Percentiles rank a stretch among this genome's conserved stretches.
These are phyloP conservation scores for Tortricodes alternella DNA, from an alignment of 2,888 invertebrate genomes.

Conservation along the genomic window DNA sequence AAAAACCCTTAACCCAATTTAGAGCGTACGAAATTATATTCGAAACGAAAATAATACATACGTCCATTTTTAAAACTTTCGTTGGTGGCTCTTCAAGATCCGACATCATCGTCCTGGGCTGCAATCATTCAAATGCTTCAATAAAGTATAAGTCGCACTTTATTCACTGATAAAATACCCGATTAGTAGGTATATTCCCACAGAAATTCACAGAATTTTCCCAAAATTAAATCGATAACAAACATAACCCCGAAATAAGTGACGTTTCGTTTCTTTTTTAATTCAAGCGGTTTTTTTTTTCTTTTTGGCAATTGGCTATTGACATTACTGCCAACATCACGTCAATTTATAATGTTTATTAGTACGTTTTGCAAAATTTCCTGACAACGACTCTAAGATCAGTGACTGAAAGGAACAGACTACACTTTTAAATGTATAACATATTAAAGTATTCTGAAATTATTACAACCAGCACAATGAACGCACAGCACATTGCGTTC, in stretches of 20 bases:
- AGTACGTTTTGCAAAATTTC: no score
- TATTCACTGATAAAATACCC: background rate
- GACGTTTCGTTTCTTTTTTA: conserved; percentile 8
- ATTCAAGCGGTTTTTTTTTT: background rate
- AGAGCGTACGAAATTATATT: no score
- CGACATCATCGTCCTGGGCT: conserved; percentile 45
- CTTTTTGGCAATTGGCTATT: background rate
- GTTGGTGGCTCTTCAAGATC: conserved; percentile 60
- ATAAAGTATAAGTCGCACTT: background rate
- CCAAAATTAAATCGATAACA: conserved; percentile 26
- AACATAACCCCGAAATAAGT: conserved; percentile 23
- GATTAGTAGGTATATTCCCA: background rate
- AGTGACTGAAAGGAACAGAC: no score
- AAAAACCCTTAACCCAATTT: no score
- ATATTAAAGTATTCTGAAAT: no score
- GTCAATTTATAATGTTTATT: no score
- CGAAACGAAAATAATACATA: no score
- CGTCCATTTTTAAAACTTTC: conserved; percentile 56
- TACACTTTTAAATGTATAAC: no score
- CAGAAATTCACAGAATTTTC: background rate
- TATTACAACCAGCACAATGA: no score
- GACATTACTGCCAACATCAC: no score
- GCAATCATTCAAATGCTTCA: background rate
- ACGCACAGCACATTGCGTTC: no score
- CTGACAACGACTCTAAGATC: no score